These are phyloP conservation scores for Oncorhynchus masou DNA, from an alignment of 2,113 vertebrate genomes.

Conservation along the genomic window DNA sequence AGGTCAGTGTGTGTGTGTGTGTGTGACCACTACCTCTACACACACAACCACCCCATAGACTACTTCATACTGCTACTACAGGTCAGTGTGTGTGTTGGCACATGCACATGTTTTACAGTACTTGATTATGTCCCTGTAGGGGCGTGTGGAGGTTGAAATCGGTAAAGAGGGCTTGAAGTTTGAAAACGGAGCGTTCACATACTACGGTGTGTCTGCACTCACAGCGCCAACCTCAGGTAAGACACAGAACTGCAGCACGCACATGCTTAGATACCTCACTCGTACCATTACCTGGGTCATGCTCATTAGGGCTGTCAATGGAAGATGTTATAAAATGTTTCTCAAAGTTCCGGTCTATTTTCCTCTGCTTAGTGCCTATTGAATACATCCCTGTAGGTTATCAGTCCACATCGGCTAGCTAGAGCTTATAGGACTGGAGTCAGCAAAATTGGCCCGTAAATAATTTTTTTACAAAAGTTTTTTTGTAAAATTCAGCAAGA, in stretches of 20 bases:
- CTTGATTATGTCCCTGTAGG: constrained; percentile 63
- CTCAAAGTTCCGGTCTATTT: background rate
- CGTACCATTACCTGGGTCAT: too few relatives aligned
- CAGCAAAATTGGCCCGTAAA: too few relatives aligned
- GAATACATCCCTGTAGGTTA: background rate
- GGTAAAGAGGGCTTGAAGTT: constrained; percentile 91
- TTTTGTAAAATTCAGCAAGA: too few relatives aligned
- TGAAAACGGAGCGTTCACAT: constrained; percentile 90
- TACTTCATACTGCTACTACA: too few relatives aligned
- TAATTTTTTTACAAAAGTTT: too few relatives aligned
- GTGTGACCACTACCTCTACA: too few relatives aligned
- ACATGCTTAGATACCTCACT: too few relatives aligned
- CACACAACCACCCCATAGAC: too few relatives aligned
- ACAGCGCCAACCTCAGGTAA: constrained; percentile 83
- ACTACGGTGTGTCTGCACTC: constrained; percentile 86
- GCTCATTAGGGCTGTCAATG: too few relatives aligned
- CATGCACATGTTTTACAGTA: background rate
- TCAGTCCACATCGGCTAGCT: too few relatives aligned
- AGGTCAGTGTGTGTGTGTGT: too few relatives aligned
- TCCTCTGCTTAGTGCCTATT: background rate
- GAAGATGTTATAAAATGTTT: background rate
- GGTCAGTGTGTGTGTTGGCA: constrained; percentile 7
- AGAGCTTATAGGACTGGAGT: too few relatives aligned
- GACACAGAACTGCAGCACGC: constrained; percentile 6
- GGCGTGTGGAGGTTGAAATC: constrained; percentile 90